These are phyloP conservation scores for Osmoderma eremita DNA, from an alignment of 2,888 invertebrate species.

Conservation along the genomic window DNA sequence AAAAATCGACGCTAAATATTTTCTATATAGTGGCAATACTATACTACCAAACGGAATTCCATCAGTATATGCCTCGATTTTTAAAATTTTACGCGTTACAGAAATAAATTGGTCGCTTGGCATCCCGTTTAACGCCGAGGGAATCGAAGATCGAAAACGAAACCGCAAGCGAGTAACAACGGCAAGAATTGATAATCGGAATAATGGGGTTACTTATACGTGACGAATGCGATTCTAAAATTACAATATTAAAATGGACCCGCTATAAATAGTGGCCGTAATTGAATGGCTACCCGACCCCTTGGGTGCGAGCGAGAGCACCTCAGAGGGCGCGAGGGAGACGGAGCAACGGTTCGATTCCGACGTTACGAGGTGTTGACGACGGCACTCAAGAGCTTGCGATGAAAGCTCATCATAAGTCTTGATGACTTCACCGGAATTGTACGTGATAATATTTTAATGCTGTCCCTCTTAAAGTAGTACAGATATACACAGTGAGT, in stretches of 20 bases:
- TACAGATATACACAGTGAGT: too few species aligned
- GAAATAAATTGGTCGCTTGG: too few species aligned
- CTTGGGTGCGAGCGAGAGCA: slow-evolving; percentile 44
- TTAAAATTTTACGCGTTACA: too few species aligned
- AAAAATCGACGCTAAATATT: too few species aligned
- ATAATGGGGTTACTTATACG: slow-evolving; percentile 52
- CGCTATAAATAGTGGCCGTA: slow-evolving; percentile 53
- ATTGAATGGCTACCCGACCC: slow-evolving; percentile 48
- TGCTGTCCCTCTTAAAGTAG: slow-evolving; percentile 35
- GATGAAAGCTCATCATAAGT: slow-evolving; percentile 51
- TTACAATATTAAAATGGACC: slow-evolving; percentile 52
- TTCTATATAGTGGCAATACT: too few species aligned
- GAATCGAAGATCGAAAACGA: neutral
- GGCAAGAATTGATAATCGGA: slow-evolving; percentile 50
- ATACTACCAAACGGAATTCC: too few species aligned
- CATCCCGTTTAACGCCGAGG: too few species aligned
- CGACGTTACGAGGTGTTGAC: slow-evolving; percentile 54
- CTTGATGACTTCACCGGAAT: slow-evolving; percentile 46
- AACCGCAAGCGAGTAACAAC: slow-evolving; percentile 40
- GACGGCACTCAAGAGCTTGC: slow-evolving; percentile 51
- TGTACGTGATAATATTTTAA: slow-evolving; percentile 44
- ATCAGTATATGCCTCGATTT: too few species aligned
- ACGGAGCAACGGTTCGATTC: slow-evolving; percentile 45
- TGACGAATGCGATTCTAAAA: slow-evolving; percentile 47
- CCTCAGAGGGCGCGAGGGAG: slow-evolving; percentile 35